Evolutionary conservation across 1,140 invertebrate genomes (phyloP), one percentile per base, ranked within the genome.

Genomic region (Trachymyrmex cornetzi): DNA sequence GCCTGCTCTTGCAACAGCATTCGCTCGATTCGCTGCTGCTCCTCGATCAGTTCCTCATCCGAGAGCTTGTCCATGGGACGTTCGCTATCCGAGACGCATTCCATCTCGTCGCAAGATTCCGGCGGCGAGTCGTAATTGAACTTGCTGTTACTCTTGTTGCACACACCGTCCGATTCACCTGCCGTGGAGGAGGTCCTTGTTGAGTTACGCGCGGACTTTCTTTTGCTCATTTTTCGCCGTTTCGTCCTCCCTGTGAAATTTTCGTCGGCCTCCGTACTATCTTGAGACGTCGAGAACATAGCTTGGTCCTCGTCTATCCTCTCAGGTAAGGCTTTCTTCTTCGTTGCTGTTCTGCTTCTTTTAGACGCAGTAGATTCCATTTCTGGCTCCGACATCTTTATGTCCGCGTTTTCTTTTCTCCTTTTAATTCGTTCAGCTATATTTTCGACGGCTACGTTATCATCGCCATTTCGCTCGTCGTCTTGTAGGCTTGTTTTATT

Each of bases 371-470:
- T 77, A 27, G 71, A 16, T 34, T 84, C 50, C 19, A 57, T 34
- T 12, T 50, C 69, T 14, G 24, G 12, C 3, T 77, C 77, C 3
- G 22, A 34, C 22, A 30, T 66, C 27, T 74, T 66, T 22, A 90
- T 91, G 44, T 88, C 77, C 0, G 30, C 44, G 6, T 66, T 85
- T 7, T 87, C 92, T 91, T 95, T 95, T 5, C 94, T 91, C 61
- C 91, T 93, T 71, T 95, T 95, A 77, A 95, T 95, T 63, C 94
- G 92, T 55, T 95, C 95, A 11, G 94, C 94, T 59, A 95, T 95
- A 77, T 95, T 95, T 63, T 95, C 95, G 1, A 94, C 81, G 0
- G 92, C 88, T 12, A 87, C 22, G 14, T 92, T 90, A 22, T 85
- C 50, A 0, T 87, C 30, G 7, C 22, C 44, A 11, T 89, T 34